Evolutionary conservation across 53 echinoderm and acorn worm genomes (phyloP).

Genomic region (Patiria pectinifera): DNA sequence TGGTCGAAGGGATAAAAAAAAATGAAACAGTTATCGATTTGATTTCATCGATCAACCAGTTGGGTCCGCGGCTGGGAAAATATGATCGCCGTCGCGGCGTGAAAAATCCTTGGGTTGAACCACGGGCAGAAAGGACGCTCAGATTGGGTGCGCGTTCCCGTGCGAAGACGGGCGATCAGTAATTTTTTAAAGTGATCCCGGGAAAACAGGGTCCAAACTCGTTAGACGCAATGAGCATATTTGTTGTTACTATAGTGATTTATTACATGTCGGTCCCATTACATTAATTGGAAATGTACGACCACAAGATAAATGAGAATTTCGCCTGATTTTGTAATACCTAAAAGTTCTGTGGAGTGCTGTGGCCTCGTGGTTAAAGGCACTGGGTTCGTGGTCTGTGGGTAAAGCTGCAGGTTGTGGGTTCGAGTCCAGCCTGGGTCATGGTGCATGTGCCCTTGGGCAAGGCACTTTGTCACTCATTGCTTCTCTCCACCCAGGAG

Average conservation of each 20-base stretch:
- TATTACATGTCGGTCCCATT: background rate
- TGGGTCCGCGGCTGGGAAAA: slow-evolving; percentile 27
- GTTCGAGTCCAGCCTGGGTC: too few species aligned
- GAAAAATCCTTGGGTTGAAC: slow-evolving; percentile 21
- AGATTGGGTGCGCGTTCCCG: background rate
- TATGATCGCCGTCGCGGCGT: background rate
- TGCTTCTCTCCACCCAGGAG: too few species aligned
- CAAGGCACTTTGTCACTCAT: too few species aligned
- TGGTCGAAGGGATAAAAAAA: background rate
- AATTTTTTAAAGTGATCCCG: background rate
- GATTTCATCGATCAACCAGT: slow-evolving; percentile 9
- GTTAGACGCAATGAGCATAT: background rate
- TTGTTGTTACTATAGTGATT: background rate
- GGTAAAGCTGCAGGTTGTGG: too few species aligned
- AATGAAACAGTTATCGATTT: slow-evolving; percentile 37
- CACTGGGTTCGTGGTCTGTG: too few species aligned
- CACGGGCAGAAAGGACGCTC: background rate
- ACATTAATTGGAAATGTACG: background rate
- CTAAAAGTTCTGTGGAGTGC: too few species aligned
- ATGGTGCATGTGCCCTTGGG: too few species aligned
- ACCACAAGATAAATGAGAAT: background rate
- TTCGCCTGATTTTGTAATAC: too few species aligned
- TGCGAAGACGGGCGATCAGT: background rate
- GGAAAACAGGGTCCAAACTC: background rate
- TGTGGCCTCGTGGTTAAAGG: too few species aligned